Evolutionary conservation across 2,888 invertebrate species (phyloP).

Genomic region (Actias luna): DNA sequence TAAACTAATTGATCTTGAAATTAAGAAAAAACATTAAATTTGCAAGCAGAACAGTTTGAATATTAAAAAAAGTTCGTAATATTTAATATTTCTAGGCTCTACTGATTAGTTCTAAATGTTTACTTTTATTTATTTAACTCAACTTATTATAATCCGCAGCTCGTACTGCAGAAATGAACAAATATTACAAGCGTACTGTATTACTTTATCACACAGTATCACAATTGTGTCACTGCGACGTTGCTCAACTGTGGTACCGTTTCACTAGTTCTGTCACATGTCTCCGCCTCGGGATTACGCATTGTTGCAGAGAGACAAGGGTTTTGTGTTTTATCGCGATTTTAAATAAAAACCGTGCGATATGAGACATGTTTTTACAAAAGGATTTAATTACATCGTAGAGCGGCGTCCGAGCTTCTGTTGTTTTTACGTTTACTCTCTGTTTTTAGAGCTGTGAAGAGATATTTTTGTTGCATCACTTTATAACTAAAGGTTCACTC

Average conservation of each 20-base stretch:
- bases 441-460: not conserved
- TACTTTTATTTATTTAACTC: too few relatives aligned
- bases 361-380: conserved; percentile 14
- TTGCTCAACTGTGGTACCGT: not conserved
- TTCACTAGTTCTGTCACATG: not conserved
- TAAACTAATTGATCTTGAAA: too few relatives aligned
- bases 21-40: too few relatives aligned
- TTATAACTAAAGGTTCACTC: not conserved
- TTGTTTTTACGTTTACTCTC: not conserved
- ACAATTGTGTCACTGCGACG: not conserved
- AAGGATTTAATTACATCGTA: not conserved
- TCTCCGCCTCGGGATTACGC: not conserved
- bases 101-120: too few relatives aligned
- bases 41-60: too few relatives aligned
- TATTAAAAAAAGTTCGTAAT: too few relatives aligned
- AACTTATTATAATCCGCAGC: too few relatives aligned
- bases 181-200: not conserved
- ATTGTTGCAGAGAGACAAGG: not conserved
- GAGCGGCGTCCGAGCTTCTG: not conserved
- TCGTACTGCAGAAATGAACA: not conserved
- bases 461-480: not conserved
- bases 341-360: conserved; percentile 17
- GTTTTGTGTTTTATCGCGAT: not conserved
- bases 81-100: too few relatives aligned
- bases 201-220: not conserved